Conservation (phyloP, 2,888 invertebrate genomes). For the Exocentrus adspersus region DNA sequence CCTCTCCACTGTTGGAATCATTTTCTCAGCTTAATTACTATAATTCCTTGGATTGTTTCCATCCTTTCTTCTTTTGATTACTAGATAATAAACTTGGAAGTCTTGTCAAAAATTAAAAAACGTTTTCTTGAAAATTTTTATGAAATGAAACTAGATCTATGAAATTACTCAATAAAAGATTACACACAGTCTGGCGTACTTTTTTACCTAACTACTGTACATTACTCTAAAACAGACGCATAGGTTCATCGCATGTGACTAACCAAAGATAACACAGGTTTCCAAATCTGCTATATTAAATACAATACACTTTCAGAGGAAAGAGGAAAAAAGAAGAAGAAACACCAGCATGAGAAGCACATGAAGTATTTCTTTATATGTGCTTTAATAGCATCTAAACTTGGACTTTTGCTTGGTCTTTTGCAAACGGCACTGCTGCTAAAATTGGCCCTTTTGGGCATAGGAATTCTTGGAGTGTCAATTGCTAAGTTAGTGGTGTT, state of each 20-base stretch:
- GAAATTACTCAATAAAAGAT: too few species aligned
- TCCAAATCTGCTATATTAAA: conserved; percentile 23
- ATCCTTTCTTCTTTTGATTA: too few species aligned
- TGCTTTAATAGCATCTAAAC: conserved; percentile 76
- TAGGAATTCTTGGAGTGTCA: conserved; percentile 75
- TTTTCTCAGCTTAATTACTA: too few species aligned
- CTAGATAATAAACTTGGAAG: too few species aligned
- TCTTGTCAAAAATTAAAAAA: too few species aligned
- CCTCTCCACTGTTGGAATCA: too few species aligned
- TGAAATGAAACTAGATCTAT: too few species aligned
- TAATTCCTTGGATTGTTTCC: too few species aligned
- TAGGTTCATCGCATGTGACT: conserved; percentile 41
- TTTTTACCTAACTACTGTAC: background rate
- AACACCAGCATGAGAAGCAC: conserved; percentile 74
- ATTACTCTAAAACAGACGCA: background rate
- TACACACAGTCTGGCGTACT: background rate
- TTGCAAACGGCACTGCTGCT: conserved; percentile 78
- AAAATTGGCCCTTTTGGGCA: conserved; percentile 80
- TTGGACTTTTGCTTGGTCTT: conserved; percentile 75
- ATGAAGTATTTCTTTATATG: conserved; percentile 75
- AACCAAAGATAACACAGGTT: conserved; percentile 23
- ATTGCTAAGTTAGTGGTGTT: conserved; percentile 78
- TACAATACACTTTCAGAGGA: conserved; percentile 48
- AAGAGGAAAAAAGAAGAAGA: conserved; percentile 71
- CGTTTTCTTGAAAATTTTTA: too few species aligned